A percentile compares a stretch with the other conserved stretches of the same genome.
These are phyloP conservation scores for Tetrao urogallus DNA, from an alignment of 2,113 vertebrate genomes.

Conservation along the genomic window DNA sequence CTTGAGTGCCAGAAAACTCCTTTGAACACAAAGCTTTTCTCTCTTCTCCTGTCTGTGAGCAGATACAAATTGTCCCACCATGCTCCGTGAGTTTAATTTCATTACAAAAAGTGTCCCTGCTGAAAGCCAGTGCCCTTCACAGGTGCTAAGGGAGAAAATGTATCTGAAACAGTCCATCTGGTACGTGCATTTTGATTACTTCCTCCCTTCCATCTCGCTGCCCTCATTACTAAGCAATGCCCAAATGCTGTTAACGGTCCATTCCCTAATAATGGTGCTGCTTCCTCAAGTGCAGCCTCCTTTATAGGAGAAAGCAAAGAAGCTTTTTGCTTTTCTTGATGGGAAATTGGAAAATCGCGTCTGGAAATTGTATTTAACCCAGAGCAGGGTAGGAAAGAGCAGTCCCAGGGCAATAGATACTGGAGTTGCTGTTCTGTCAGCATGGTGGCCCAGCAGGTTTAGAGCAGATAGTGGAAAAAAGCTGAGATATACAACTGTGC, in stretches of 20 bases:
- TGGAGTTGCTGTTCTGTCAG: background rate
- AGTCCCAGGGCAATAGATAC: background rate
- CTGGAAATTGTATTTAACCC: background rate
- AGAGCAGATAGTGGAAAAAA: background rate
- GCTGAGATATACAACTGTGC: background rate
- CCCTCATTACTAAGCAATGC: constrained; percentile 33
- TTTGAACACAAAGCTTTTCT: background rate
- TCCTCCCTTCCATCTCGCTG: constrained; percentile 22
- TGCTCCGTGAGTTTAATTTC: constrained; percentile 35
- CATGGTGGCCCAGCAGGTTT: background rate
- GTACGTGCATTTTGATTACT: background rate
- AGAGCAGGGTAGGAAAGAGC: background rate
- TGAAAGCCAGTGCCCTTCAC: constrained; percentile 55
- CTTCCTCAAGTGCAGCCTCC: background rate
- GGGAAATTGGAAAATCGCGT: background rate
- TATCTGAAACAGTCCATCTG: constrained; percentile 47
- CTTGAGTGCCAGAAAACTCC: background rate
- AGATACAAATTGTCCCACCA: constrained; percentile 6
- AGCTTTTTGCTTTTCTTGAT: background rate
- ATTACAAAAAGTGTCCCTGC: constrained; percentile 39
- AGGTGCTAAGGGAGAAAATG: constrained; percentile 54
- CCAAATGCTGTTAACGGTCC: constrained; percentile 34
- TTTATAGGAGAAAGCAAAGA: background rate
- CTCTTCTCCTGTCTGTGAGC: background rate
- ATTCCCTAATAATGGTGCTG: constrained; percentile 4